phyloP scores from a whole-genome alignment of 2,888 invertebrate genomes.

The Asteroscopus sphinx region DNA sequence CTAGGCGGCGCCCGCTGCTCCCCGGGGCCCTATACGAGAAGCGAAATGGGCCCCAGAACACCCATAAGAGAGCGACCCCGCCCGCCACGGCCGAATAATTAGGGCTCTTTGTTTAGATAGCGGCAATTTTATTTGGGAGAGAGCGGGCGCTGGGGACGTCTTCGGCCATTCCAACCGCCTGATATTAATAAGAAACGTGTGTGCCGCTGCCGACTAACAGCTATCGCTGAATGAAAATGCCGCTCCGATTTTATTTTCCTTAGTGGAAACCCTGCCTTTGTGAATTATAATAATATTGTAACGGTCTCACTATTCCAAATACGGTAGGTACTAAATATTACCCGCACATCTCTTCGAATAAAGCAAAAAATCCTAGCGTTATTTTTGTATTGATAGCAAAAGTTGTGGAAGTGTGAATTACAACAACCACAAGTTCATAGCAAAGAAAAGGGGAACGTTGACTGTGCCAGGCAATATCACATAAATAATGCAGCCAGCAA shows the following conservation, averaged over 20 bases:
- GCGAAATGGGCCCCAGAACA: constrained; percentile 92
- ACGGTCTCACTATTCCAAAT: constrained; percentile 6
- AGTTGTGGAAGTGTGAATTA: constrained; percentile 81
- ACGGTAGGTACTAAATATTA: constrained; percentile 14
- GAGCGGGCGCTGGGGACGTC: constrained; percentile 88
- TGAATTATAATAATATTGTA: constrained; percentile 39
- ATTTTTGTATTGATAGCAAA: constrained; percentile 72
- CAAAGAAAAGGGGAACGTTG: constrained; percentile 83
- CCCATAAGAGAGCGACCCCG: constrained; percentile 92
- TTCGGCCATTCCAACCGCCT: constrained; percentile 87
- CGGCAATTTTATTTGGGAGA: constrained; percentile 91
- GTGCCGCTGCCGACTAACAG: constrained; percentile 72
- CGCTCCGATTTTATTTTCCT: constrained; percentile 68
- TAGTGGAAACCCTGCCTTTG: constrained; percentile 31
- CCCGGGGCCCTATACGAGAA: constrained; percentile 91
- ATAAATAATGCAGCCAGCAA: constrained; percentile 88
- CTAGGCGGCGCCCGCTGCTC: constrained; percentile 91
- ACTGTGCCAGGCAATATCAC: constrained; percentile 85
- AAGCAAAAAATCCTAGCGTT: constrained; percentile 30
- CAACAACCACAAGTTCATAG: constrained; percentile 77
- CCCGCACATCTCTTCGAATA: constrained; percentile 3
- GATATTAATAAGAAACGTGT: constrained; percentile 89
- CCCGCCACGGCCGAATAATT: constrained; percentile 91
- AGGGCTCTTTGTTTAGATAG: constrained; percentile 91
- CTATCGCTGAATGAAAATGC: constrained; percentile 66